Evolutionary conservation across 2,113 vertebrate genomes (phyloP), one percentile per base, ranked within the genome.

Genomic region (Plotosus lineatus): DNA sequence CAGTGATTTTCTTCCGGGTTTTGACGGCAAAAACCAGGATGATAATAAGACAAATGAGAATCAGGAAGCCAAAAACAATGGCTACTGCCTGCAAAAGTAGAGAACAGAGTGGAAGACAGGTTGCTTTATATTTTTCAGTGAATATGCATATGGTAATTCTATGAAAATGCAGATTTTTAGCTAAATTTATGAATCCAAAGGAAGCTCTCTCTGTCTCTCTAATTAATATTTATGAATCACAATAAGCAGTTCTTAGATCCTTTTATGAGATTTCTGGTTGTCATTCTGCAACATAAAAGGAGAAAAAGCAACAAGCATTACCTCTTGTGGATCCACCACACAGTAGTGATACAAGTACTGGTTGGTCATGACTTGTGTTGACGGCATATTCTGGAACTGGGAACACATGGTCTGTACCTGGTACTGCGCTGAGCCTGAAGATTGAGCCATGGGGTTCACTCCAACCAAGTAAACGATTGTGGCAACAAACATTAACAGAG

Each of bases 311-410:
- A 19, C 7, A 28, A 63, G 31, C 14, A 5, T 86, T 88, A 96
- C 96, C 96, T 97, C 96, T 50, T 97, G 95, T 0, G 96, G 95
- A 80, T 97, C 96, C 86, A 97, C 93, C 42, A 97, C 95, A 60
- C 96, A 97, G 90, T 95, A 97, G 88, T 96, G 95, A 89, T 97
- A 97, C 17, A 97, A 90, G 83, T 96, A 97, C 28, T 96, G 95
- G 83, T 97, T 96, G 84, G 93, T 48, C 1, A 94, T 90, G 31
- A 90, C 0, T 2, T 90, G 91, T 0, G 85, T 1, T 0, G 1
- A 0, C 78, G 89, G 87, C 1, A 93, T 82, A 0, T 85, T 26
- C 26, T 95, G 93, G 83, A 89, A 97, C 84, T 93, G 94, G 42
- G 91, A 91, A 65, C 96, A 97, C 46, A 97, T 79, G 3, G 87